Base-by-base conservation (phyloP, 2,888 invertebrate species). In the Mythimna albipuncta region DNA sequence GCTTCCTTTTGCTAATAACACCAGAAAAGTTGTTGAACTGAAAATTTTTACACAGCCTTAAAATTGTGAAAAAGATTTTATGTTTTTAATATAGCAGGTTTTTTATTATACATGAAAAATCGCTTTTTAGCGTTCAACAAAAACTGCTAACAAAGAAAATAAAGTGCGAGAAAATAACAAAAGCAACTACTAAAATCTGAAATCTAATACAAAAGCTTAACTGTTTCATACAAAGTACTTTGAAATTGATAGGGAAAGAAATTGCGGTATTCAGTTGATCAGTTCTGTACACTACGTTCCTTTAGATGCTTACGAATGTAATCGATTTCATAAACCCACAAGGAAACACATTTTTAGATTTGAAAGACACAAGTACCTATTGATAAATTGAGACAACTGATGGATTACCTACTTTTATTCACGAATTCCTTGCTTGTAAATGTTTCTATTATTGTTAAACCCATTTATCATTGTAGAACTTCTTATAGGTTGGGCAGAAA, bases 191-290 rank as follows among this genome's bases (percentile, higher is more conserved):
- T 52, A 19, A 47, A 63, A 21, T 13, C 0, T 44, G 9, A 50
- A 61, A 41, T 38, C n/a, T 55, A 1, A n/a, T 26, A 16, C 6
- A 58, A 32, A 55, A 55, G 19, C n/a, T n/a, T 21, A 75, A 38
- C 54, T 61, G 16, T 58, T 21, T 47, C 10, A 50, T 41, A 54
- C 41, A 64, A 75, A 64, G 26, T 61, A 47, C n/a, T 64, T 54
- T 41, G 58, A 26, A 47, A 58, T 41, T 35, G 58, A 50, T 58
- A 19, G 35, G 19, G 21, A 58, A 68, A 35, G 26, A 75, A 71
- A 75, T 80, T 68, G 32, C 44, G 19, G 16, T 44, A 47, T 16
- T 16, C 19, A 19, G n/a, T 64, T 62, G 44, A 67, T 59, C 69
- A 61, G n/a, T 61, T 52, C 11, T 26, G 6, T 64, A 47, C 32